A percentile compares a stretch with the other conserved stretches of the same genome.
These are phyloP conservation scores for Drosophila littoralis DNA, from an alignment of 1,140 invertebrate species.

Conservation along the genomic window DNA sequence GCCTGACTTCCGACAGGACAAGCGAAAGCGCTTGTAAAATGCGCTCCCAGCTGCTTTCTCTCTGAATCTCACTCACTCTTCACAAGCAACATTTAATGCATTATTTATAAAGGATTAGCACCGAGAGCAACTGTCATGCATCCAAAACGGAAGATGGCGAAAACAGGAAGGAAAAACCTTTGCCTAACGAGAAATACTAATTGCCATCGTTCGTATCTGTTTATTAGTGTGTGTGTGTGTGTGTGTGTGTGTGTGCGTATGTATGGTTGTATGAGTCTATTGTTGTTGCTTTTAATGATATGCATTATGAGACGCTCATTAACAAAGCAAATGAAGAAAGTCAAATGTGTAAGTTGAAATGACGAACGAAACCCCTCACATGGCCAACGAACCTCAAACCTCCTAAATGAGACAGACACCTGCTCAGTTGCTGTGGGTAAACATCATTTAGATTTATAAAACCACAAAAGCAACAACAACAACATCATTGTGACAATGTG, in stretches of 20 bases:
- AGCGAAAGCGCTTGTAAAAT: slow-evolving; percentile 45
- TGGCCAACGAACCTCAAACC: slow-evolving; percentile 30
- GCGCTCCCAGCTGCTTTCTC: slow-evolving; percentile 29
- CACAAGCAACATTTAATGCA: slow-evolving; percentile 68
- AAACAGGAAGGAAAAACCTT: slow-evolving; percentile 64
- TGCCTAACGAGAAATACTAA: slow-evolving; percentile 75
- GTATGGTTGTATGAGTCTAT: slow-evolving; percentile 25
- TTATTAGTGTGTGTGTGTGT: neutral
- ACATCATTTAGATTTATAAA: slow-evolving; percentile 72
- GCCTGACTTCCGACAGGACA: slow-evolving; percentile 40
- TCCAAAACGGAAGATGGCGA: slow-evolving; percentile 49
- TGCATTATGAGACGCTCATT: slow-evolving; percentile 76
- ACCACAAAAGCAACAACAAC: slow-evolving; percentile 43
- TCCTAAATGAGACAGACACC: slow-evolving; percentile 51
- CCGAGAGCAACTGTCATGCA: slow-evolving; percentile 54
- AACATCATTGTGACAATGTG: slow-evolving; percentile 26
- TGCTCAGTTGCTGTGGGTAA: slow-evolving; percentile 41
- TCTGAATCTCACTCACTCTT: slow-evolving; percentile 1
- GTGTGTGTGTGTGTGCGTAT: slow-evolving; percentile 12
- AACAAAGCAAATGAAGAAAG: slow-evolving; percentile 77
- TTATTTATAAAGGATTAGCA: slow-evolving; percentile 78
- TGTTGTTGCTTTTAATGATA: slow-evolving; percentile 71
- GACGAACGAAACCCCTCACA: slow-evolving; percentile 36
- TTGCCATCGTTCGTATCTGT: slow-evolving; percentile 44
- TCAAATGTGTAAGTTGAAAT: slow-evolving; percentile 62